phyloP scores from a whole-genome alignment of 1,140 invertebrate genomes.

The Pararge aegeria region DNA sequence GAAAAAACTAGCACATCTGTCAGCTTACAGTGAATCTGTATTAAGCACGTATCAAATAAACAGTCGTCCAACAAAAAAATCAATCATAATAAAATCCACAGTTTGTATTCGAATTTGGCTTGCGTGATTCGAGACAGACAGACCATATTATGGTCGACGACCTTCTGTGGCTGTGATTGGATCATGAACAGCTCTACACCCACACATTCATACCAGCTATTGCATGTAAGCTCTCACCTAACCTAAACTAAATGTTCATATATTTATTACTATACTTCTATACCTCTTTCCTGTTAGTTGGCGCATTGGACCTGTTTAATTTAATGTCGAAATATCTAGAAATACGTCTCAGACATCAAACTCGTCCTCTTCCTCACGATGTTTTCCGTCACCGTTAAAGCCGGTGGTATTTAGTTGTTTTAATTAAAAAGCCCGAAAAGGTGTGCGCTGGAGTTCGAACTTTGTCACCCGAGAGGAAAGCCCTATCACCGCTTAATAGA shows the following conservation, averaged over 20 bases:
- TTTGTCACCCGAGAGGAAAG: too few species aligned
- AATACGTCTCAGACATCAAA: too few species aligned
- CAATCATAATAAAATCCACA: conserved; percentile 4
- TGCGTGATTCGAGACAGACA: conserved; percentile 27
- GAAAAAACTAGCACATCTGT: not conserved
- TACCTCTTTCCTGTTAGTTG: too few species aligned
- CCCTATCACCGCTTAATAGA: too few species aligned
- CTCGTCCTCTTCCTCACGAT: too few species aligned
- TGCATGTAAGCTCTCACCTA: conserved; percentile 15
- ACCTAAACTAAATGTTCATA: conserved; percentile 12
- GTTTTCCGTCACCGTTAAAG: too few species aligned
- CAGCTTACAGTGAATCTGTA: not conserved
- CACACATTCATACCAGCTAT: conserved; percentile 25
- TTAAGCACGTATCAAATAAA: conserved; percentile 1
- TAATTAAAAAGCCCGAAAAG: too few species aligned
- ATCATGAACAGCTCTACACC: conserved; percentile 25
- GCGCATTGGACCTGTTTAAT: too few species aligned
- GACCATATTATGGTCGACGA: conserved; percentile 51
- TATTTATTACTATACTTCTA: too few species aligned
- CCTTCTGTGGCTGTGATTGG: conserved; percentile 40
- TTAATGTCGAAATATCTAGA: too few species aligned
- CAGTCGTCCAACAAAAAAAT: not conserved
- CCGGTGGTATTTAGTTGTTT: too few species aligned
- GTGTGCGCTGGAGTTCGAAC: too few species aligned
- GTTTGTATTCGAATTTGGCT: conserved; percentile 22